Conservation (phyloP, 2,113 vertebrate genomes). For the Otus sunia region DNA sequence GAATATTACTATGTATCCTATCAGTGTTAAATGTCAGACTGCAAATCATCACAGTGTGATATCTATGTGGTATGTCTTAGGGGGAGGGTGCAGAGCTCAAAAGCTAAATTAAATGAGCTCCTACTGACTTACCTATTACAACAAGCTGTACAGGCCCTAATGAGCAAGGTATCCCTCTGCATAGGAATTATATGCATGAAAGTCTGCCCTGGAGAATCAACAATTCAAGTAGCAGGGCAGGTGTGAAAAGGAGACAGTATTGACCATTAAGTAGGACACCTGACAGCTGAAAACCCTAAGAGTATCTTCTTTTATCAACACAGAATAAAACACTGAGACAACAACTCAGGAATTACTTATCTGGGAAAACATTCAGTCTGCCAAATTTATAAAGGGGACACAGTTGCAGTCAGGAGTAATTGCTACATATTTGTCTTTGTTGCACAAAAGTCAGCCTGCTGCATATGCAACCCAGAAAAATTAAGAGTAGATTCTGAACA, state of each 20-base stretch:
- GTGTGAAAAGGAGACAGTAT: background rate
- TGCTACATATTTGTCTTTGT: background rate
- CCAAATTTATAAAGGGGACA: background rate
- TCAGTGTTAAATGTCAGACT: background rate
- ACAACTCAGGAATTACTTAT: background rate
- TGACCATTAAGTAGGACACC: background rate
- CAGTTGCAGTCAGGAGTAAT: background rate
- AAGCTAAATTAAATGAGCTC: background rate
- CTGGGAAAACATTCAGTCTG: background rate
- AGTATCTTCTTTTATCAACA: background rate
- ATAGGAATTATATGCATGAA: background rate
- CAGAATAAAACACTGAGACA: background rate
- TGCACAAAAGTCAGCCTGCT: background rate
- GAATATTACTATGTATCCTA: background rate
- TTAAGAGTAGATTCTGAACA: background rate
- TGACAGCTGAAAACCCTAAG: background rate
- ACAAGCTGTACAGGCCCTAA: background rate
- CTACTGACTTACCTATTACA: background rate
- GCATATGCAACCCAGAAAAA: background rate
- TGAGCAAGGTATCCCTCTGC: background rate
- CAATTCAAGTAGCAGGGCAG: slow-evolving; percentile 17
- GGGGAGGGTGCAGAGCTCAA: background rate
- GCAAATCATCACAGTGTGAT: background rate
- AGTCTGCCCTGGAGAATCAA: slow-evolving; percentile 10
- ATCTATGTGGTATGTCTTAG: background rate